Evolutionary conservation across 1,140 invertebrate species (phyloP), one percentile per base, ranked within the genome.

Genomic region (Drosophila ambigua): DNA sequence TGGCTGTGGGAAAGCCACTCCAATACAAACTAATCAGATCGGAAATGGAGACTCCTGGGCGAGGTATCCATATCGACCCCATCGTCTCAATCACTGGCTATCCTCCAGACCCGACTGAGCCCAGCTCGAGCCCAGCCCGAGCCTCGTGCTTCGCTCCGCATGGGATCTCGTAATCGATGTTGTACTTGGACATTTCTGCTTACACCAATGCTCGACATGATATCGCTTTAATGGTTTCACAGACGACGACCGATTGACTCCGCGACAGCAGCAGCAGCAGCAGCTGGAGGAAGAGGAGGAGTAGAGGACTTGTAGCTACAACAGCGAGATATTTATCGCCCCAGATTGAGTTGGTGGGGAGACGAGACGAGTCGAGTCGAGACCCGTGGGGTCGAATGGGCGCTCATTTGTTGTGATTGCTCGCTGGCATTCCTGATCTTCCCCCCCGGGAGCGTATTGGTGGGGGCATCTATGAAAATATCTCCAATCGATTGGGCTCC

Each of bases 141-240:
- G 48, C 35, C 28, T n/a, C 9, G 44, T 53, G 39, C 15, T 35
- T 9, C 31, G 43, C 74, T 57, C 82, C 62, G 71, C 83, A 72
- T 78, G 65, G 57, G 78, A 78, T 78, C 74, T 63, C 71, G 81
- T 84, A 85, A 81, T 87, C 83, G 77, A 77, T 80, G 81, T 80
- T 84, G 79, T 83, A 77, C 63, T 65, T 62, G 69, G 57, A 79
- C 75, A 83, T 74, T 77, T 75, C 64, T 77, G 73, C 59, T 72
- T 85, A 74, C 81, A 74, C 51, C 66, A 46, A 61, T 51, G 69
- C 77, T 65, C 81, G 58, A 60, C 77, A 81, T 60, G 81, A 52
- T 77, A 72, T 79, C 67, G 53, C 71, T 62, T 77, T 77, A 87
- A 85, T 84, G 81, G 71, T 69, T 54, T 28, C 60, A 62, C 44